Conservation (phyloP, 1,140 invertebrate genomes). For the Brachionus manjavacas region DNA sequence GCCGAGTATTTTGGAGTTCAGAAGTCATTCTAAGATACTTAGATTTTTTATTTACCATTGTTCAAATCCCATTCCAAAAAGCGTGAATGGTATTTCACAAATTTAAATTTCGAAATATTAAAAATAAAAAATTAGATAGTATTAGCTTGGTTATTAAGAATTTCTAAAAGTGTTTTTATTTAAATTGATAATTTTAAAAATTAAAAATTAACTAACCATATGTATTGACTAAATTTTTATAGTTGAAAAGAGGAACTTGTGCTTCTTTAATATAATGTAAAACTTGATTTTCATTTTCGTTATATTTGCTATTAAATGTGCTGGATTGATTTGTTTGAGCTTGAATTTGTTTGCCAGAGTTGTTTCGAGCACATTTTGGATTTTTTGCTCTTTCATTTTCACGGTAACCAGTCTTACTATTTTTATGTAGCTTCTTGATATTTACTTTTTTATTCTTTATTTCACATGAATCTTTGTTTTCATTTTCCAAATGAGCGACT, state of each 20-base stretch:
- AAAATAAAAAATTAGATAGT: too few relatives aligned
- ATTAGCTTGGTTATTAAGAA: too few relatives aligned
- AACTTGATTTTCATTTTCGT: neutral
- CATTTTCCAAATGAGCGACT: neutral
- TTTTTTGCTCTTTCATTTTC: neutral
- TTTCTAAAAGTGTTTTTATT: neutral
- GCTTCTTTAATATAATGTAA: slow-evolving; percentile 18
- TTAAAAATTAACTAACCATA: neutral
- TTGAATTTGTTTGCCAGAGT: neutral
- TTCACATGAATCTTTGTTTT: neutral
- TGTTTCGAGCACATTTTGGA: neutral
- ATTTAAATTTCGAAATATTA: too few relatives aligned
- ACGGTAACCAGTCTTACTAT: neutral
- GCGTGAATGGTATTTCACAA: too few relatives aligned
- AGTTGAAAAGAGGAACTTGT: slow-evolving; percentile 27
- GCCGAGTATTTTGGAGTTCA: too few relatives aligned
- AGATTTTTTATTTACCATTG: too few relatives aligned
- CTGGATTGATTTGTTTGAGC: neutral
- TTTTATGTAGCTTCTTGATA: neutral
- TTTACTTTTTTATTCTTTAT: neutral
- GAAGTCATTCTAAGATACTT: too few relatives aligned
- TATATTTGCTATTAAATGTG: neutral
- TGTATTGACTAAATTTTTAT: neutral
- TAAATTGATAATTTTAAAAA: neutral
- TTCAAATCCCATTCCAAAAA: too few relatives aligned